phyloP scores from a whole-genome alignment of 35 echinoderm and acorn worm genomes.

The Acanthaster planci region DNA sequence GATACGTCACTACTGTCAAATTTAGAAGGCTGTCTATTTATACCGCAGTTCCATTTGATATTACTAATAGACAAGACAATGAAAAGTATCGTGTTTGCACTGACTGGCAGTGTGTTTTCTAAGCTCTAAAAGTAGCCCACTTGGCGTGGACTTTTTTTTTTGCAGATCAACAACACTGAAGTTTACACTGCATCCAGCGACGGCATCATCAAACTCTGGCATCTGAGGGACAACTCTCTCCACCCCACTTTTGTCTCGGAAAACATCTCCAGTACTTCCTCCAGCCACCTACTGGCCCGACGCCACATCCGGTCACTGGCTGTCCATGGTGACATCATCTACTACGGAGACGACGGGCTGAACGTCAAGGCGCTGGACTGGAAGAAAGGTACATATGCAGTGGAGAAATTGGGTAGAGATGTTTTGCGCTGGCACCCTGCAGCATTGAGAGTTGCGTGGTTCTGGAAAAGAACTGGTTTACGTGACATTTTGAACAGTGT shows the following conservation, averaged over 20 bases:
- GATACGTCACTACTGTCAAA: no score
- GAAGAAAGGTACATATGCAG: conserved; percentile 89
- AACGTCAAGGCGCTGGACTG: conserved; percentile 92
- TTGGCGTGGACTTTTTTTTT: background rate
- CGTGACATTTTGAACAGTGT: no score
- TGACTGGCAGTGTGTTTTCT: no score
- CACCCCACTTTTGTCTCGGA: conserved; percentile 77
- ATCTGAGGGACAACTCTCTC: conserved; percentile 69
- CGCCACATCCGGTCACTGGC: conserved; percentile 61
- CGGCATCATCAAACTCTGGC: conserved; percentile 91
- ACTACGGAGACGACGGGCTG: conserved; percentile 87
- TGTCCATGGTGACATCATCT: conserved; percentile 35
- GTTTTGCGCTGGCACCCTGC: no score
- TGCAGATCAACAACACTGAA: background rate
- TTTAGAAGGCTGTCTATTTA: no score
- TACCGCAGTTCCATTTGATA: no score
- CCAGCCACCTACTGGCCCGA: conserved; percentile 28
- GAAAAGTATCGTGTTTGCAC: no score
- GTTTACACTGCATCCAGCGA: conserved; percentile 55
- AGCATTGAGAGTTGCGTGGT: no score
- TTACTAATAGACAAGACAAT: no score
- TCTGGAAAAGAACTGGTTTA: no score
- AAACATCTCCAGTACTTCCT: conserved; percentile 51
- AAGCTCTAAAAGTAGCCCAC: no score
- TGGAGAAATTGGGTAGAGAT: no score